Evolutionary conservation across 2,113 vertebrate genomes (phyloP).

Genomic region (Siniperca chuatsi): DNA sequence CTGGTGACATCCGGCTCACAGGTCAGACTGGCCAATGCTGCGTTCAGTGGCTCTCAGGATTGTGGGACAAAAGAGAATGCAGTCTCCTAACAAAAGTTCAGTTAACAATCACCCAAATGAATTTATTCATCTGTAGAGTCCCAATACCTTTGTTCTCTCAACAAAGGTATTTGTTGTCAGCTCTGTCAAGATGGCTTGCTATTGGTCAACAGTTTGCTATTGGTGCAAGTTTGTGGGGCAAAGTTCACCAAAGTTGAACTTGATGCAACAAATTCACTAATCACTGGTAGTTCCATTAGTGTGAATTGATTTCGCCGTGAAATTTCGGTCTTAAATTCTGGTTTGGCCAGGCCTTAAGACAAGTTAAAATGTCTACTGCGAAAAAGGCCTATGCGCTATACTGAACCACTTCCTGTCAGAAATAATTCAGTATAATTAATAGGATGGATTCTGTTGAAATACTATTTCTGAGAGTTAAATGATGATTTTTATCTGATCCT

Average conservation of each 20-base stretch:
- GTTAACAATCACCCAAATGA: no score
- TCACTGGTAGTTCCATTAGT: not conserved
- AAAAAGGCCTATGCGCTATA: not conserved
- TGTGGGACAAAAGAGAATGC: no score
- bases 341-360: not conserved
- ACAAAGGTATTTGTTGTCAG: no score
- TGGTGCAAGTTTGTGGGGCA: not conserved
- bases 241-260: not conserved
- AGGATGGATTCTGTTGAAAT: not conserved
- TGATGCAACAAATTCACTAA: not conserved
- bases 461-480: not conserved
- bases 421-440: not conserved
- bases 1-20: no score
- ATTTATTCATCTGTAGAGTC: no score
- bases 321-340: not conserved
- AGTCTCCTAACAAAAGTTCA: no score
- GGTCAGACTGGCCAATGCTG: no score
- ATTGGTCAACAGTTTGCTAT: not conserved
- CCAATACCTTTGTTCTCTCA: not conserved
- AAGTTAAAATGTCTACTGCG: not conserved
- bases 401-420: not conserved
- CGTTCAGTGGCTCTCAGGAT: no score
- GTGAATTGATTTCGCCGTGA: not conserved
- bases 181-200: not conserved
- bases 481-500: slow-evolving; percentile 9